Evolutionary conservation across 2,113 vertebrate species (phyloP), one percentile per base, ranked within the genome.

Genomic region (Dipodomys spectabilis): DNA sequence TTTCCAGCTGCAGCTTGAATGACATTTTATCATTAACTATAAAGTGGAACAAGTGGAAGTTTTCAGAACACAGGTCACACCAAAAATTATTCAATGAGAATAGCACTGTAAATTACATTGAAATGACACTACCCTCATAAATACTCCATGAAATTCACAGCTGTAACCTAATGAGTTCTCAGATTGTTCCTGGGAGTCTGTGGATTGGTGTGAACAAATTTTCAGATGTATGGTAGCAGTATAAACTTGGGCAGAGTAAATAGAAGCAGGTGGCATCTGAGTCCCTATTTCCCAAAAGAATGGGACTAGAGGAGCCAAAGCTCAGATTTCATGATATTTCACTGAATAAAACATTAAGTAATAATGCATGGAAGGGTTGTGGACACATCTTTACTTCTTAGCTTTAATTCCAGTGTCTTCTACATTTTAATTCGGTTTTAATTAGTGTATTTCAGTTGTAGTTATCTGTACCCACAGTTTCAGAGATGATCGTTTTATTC

Each of bases 41-140:
- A 97, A 77, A 91, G 83, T 91, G 80, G 80, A 96, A 87, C 80
- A 93, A 96, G 64, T 84, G 62, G 35, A 96, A 72, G 81, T 30
- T 72, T 92, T 94, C 68, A 89, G 94, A 96, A 90, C 6, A 86
- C 64, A 79, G 82, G 89, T 95, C 86, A 91, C 35, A 89, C 11
- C 16, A 74, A 84, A 85, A 94, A 75, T 95, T 94, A 87, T 94
- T 96, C 91, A 89, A 11, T 89, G 78, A 78, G 32, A 94, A 89
- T 90, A 85, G 72, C 82, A 62, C 10, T 87, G 39, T 91, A 82
- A 96, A 90, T 96, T 89, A 93, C 25, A 95, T 64, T 82, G 86
- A 92, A 95, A 91, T 95, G 77, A 32, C 35, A 86, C 35, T 68
- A 15, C 23, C 45, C 5, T 92, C 84, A 92, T 95, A 86, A 91